Evolutionary conservation across 2,888 invertebrate genomes (phyloP), one percentile per base, ranked within the genome.

Genomic region (Dolomedes plantarius): DNA sequence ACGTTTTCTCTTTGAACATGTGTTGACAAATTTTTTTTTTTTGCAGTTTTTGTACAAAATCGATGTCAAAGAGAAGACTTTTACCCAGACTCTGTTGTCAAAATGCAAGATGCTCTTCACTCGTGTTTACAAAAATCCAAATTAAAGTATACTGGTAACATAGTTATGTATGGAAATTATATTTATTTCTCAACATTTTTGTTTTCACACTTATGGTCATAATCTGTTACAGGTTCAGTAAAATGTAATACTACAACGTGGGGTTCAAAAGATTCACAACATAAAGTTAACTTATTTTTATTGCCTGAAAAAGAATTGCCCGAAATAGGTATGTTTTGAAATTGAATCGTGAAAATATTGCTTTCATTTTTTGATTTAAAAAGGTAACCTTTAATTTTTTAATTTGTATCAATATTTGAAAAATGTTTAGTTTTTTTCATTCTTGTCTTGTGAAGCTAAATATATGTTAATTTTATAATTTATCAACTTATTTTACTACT

Each of bases 31-130:
- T n/a, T 36, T 36, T 36, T 27, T 36, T 27, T 39, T 1, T 16
- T 23, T 36, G 64, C 89, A 91, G 92, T 97, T 75, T 94, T 98
- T 90, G 92, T 97, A 0, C 96, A 97, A 86, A 97, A 97, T 90
- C 94, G 94, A 89, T 95, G 95, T 23, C 94, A 94, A 88, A 92
- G 95, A 67, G 94, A 94, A 85, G 96, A 97, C 91, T 92, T 91
- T 86, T 90, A 90, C 75, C 89, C 90, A 56, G 90, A 90, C 32
- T 90, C 89, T 19, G 89, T 90, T 64, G 88, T 89, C 19, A 86
- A 89, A 36, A 91, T 91, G 90, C 90, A 91, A 75, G 80, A 90
- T 27, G 88, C 90, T 11, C 85, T 91, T 6, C 67, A 88, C 5
- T 87, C 88, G 27, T 83, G 91, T 13, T 90, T 92, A 76, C 88